These are phyloP conservation scores for Drosophila mayri DNA, from an alignment of 1,140 invertebrate genomes.

Conservation along the genomic window DNA sequence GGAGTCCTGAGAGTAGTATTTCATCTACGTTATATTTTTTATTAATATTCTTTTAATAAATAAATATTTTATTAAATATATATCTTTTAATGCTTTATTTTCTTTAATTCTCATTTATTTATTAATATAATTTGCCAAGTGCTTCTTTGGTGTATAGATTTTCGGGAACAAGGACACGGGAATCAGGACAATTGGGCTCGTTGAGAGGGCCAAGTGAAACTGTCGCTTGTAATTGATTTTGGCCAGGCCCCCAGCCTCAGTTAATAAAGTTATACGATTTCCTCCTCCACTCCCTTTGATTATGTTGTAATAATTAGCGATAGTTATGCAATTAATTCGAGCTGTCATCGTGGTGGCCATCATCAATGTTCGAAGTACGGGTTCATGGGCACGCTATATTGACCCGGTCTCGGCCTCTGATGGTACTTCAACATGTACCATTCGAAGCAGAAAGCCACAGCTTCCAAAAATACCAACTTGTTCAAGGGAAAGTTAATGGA, in stretches of 20 bases:
- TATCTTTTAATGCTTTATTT: not conserved
- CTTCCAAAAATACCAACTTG: conserved; percentile 10
- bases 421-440: conserved; percentile 60
- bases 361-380: conserved; percentile 2
- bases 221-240: conserved; percentile 67
- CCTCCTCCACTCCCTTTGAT: conserved; percentile 21
- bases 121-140: not conserved
- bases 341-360: conserved; percentile 6
- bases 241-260: conserved; percentile 21
- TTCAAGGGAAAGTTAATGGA: conserved; percentile 13
- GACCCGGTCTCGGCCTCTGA: not conserved
- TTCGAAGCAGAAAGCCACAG: conserved; percentile 58
- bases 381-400: conserved; percentile 42
- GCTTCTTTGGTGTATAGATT: not conserved
- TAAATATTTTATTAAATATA: not conserved
- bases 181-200: conserved; percentile 25
- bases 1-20: not conserved
- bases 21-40: too few relatives aligned
- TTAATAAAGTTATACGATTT: conserved; percentile 78
- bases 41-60: not conserved
- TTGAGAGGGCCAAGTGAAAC: conserved; percentile 37
- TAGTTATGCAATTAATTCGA: conserved; percentile 56
- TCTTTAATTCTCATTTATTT: not conserved
- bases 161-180: conserved; percentile 43
- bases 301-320: conserved; percentile 49